A percentile compares a stretch with the other conserved stretches of the same genome.
Conservation (phyloP, 2,113 vertebrate species). For the Tachysurus fulvidraco region DNA sequence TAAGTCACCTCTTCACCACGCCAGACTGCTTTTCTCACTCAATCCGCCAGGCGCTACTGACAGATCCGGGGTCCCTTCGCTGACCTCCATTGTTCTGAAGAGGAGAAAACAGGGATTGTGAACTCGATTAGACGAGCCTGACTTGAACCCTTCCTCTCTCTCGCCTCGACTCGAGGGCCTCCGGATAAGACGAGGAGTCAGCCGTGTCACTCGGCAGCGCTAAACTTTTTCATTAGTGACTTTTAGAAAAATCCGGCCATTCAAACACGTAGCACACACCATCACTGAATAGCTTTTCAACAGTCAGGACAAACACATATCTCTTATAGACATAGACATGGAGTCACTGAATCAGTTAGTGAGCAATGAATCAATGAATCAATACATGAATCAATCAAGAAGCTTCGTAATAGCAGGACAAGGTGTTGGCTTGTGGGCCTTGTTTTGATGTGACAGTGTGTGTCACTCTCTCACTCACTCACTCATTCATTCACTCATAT, state of each 20-base stretch:
- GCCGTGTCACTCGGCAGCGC: slow-evolving; percentile 38
- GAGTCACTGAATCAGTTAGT: neutral
- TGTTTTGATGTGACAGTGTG: neutral
- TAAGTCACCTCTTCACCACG: slow-evolving; percentile 33
- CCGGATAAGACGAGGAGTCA: slow-evolving; percentile 32
- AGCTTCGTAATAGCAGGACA: neutral
- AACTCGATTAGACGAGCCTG: slow-evolving; percentile 37
- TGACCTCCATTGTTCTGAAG: slow-evolving; percentile 36
- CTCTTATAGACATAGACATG: neutral
- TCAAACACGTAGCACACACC: slow-evolving; percentile 36
- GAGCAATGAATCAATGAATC: neutral
- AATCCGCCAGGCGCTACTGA: neutral
- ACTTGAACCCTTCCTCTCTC: slow-evolving; percentile 30
- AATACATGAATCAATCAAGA: neutral
- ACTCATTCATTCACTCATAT: no score
- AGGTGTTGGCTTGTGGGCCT: neutral
- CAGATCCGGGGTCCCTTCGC: neutral
- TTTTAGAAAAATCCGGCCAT: slow-evolving; percentile 35
- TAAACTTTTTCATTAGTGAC: slow-evolving; percentile 55
- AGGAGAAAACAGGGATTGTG: slow-evolving; percentile 12
- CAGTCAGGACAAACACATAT: slow-evolving; percentile 5
- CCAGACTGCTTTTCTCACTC: slow-evolving; percentile 16
- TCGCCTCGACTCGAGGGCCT: slow-evolving; percentile 8
- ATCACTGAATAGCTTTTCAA: slow-evolving; percentile 35
- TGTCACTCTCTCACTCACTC: no score